A percentile compares a stretch with the other conserved stretches of the same genome.
Conservation (phyloP, 2,113 vertebrate genomes). For the Falco punctatus region DNA sequence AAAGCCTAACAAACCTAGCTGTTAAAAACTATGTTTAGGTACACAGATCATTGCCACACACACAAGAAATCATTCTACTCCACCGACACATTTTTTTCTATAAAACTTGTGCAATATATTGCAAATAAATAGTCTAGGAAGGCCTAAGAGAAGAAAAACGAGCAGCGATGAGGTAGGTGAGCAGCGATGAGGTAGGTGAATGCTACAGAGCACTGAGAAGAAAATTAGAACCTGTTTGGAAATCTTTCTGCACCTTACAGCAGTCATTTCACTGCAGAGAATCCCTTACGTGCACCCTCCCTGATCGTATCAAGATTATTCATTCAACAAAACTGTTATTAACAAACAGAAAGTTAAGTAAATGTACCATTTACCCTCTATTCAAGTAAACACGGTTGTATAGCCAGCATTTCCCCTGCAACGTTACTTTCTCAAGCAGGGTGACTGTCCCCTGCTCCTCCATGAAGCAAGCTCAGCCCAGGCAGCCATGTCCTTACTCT, state of each 20-base stretch:
- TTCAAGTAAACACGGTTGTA: not conserved
- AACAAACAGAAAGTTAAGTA: conserved; percentile 7
- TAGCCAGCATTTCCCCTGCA: not conserved
- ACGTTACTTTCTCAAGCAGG: conserved; percentile 27
- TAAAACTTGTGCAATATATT: not conserved
- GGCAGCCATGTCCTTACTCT: conserved; percentile 67
- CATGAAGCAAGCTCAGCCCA: conserved; percentile 25
- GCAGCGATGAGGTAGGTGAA: not conserved
- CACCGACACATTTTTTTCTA: fast-evolving
- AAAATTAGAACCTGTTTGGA: conserved; percentile 11
- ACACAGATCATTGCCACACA: not conserved
- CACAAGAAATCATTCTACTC: not conserved
- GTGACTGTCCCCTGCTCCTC: conserved; percentile 10
- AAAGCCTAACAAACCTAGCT: fast-evolving
- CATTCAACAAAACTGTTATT: not conserved
- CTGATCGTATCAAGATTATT: not conserved
- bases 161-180: not conserved
- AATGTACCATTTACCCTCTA: not conserved
- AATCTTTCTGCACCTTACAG: conserved; percentile 32
- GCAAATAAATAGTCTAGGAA: not conserved
- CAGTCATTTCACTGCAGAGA: conserved; percentile 5
- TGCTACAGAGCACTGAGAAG: not conserved
- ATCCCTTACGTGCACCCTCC: not conserved
- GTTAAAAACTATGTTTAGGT: not conserved
- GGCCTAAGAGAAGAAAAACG: not conserved